These are phyloP conservation scores for Nomada ruficornis DNA, from an alignment of 2,888 invertebrate genomes.

Conservation along the genomic window DNA sequence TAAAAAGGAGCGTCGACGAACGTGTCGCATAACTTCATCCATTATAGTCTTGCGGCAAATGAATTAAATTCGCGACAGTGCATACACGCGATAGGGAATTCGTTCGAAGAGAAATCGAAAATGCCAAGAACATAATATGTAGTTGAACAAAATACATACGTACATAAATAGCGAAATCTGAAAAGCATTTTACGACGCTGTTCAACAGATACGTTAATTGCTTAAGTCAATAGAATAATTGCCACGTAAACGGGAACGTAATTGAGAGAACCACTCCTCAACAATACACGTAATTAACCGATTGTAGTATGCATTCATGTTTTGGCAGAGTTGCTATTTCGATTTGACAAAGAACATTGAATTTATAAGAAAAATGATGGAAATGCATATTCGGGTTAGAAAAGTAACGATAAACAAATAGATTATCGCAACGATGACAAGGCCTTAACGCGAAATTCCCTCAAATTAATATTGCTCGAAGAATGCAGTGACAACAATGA, in stretches of 20 bases:
- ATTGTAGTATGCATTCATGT: neutral
- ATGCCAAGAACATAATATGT: neutral
- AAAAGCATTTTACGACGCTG: neutral
- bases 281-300: neutral
- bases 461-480: constrained; percentile 9
- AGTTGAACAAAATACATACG: neutral
- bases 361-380: neutral
- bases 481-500: constrained; percentile 33
- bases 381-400: neutral
- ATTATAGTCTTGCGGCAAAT: neutral
- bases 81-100: neutral
- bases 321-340: neutral
- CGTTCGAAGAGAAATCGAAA: neutral
- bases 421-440: neutral
- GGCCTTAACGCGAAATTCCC: constrained; percentile 14
- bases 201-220: neutral
- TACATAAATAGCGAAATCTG: neutral
- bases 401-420: neutral
- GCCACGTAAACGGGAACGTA: neutral
- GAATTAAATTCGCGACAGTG: constrained; percentile 20
- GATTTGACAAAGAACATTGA: neutral
- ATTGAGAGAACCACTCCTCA: neutral
- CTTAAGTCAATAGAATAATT: constrained; percentile 11
- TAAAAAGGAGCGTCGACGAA: constrained; percentile 1
- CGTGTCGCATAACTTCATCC: constrained; percentile 36